Evolutionary conservation across 2,888 invertebrate genomes (phyloP), one percentile per base, ranked within the genome.

Genomic region (Lasioglossum malachurum): DNA sequence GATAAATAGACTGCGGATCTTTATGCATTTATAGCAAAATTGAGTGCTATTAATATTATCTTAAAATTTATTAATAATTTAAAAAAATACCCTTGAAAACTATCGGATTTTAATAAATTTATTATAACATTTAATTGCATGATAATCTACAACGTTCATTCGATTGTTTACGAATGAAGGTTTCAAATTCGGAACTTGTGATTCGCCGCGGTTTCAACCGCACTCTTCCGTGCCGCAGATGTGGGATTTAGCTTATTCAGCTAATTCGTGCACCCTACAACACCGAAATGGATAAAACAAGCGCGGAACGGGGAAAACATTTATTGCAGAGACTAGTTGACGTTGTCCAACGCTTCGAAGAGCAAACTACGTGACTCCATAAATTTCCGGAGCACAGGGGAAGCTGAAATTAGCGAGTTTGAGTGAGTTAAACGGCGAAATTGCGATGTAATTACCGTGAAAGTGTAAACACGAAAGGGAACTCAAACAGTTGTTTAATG

Each of bases 401-500:
- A 23, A 41, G 67, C 44, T 41, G 41, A 27, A 69, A 74, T 41
- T 72, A 44, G 41, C 10, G 44, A 78, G 67, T 74, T 64, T 38
- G 38, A 60, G 49, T 12, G 49, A 83, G 46, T n/a, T 46, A 73
- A 76, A 49, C 27, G n/a, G n/a, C 2, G 75, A 75, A 49, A 75
- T 69, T 75, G 69, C 53, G 57, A 57, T 75, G 75, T 72, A 83
- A 83, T 83, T 80, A 75, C 64, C 49, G 73, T 44, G 49, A 72
- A 75, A 69, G 69, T 73, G 46, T 69, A 78, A 84, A 75, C 71
- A 44, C 53, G 75, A 67, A 46, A 35, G 27, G 44, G 14, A 78
- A 76, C 72, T 76, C 64, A 73, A 82, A 73, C 76, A 67, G 75
- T 53, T 64, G 82, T 64, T 73, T 84, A 77, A 84, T 64, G 73